Base-by-base conservation (phyloP, 2,113 vertebrate species). In the Callorhinus ursinus region DNA sequence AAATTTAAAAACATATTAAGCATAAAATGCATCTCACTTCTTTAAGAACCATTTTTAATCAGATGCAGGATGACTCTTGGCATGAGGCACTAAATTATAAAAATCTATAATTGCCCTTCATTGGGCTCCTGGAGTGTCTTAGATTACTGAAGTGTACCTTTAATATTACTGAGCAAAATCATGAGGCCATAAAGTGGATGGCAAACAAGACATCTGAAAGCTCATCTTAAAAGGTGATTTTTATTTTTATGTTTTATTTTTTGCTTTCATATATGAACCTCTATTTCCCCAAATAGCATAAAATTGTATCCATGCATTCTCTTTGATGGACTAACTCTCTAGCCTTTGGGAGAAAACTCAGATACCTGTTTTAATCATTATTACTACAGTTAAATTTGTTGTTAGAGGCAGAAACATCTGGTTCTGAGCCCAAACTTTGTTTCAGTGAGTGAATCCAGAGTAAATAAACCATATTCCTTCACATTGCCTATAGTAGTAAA, bases 151-250 rank as follows among this genome's bases (percentile, higher is more conserved):
- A 59, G 24, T 89, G 2, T 2, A 31, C 16, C 15, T 59, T 94
- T 94, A 95, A 85, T 71, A 94, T 91, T 86, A 81, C 76, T 49
- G 36, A 86, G 86, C 87, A 28, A 96, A 86, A 83, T 69, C 61
- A 33, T 10, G 3, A 63, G 11, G 24, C 19, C 49, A 57, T 74
- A 83, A 92, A 39, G 31, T 8, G 39, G 21, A 81, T 93, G 22
- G 15, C 14, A 84, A 74, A 86, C 76, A 81, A 55, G 49, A 36
- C 10, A 46, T 4, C 39, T 72, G 76, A 74, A 91, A 91, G 69
- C 26, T 90, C 16, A 72, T 67, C 31, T 74, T 79, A 69, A 33
- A 86, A 67, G 28, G 13, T 87, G 19, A n/a, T 71, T 33, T 55
- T 11, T 51, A 57, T 53, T 84, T 90, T 22, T 57, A 49, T 53